Percentiles rank a stretch among this genome's conserved stretches.
These are phyloP conservation scores for Echinops telfairi DNA, from an alignment of 2,113 vertebrate species.

Conservation along the genomic window DNA sequence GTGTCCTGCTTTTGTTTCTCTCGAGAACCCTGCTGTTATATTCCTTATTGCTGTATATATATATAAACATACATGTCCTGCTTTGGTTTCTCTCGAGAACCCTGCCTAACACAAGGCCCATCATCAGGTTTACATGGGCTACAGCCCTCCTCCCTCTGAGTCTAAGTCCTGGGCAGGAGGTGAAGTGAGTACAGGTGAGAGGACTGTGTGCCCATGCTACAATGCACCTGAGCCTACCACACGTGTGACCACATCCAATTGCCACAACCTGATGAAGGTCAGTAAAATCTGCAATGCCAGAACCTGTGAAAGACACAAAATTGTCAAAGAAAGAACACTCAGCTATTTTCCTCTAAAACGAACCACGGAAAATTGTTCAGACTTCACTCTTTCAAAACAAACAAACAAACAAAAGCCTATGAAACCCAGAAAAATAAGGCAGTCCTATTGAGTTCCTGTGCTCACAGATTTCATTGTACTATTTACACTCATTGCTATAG, in stretches of 20 bases:
- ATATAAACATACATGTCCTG: too few relatives aligned
- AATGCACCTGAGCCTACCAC: background rate
- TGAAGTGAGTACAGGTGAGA: background rate
- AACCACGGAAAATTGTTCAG: background rate
- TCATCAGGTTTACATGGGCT: background rate
- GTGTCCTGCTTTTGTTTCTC: too few relatives aligned
- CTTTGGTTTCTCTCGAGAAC: too few relatives aligned
- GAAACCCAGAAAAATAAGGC: background rate
- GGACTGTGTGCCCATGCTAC: background rate
- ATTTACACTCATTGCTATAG: too few relatives aligned
- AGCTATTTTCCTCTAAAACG: background rate
- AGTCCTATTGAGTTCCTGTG: background rate
- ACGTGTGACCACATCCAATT: background rate
- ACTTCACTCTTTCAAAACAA: background rate
- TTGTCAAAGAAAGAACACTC: background rate
- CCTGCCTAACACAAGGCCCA: too few relatives aligned
- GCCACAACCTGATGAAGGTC: background rate
- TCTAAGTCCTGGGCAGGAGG: background rate
- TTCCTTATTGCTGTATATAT: too few relatives aligned
- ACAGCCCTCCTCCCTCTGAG: background rate
- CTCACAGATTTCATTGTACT: background rate
- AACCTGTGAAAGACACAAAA: background rate
- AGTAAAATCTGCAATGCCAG: background rate
- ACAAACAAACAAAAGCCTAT: background rate
- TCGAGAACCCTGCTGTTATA: too few relatives aligned